A percentile compares a stretch with the other conserved stretches of the same genome.
Evolutionary conservation across 1,140 invertebrate genomes (phyloP).

Genomic region (Cotesia chilonis): DNA sequence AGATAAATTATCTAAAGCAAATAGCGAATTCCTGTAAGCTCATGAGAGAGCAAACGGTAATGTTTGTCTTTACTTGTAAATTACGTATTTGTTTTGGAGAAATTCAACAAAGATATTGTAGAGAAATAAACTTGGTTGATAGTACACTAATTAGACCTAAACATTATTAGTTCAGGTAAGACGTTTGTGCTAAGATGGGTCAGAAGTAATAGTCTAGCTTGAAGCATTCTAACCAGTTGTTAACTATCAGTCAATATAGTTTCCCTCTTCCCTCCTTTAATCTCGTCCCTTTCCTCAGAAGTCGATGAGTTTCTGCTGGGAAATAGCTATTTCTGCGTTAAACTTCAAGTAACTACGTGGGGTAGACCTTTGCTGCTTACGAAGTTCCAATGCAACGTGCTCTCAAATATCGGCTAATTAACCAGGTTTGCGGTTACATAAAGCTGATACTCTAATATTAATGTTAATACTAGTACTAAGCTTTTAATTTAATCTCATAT

Average conservation of each 20-base stretch:
- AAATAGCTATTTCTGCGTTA: constrained; percentile 50
- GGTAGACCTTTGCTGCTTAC: neutral
- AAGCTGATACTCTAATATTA: constrained; percentile 11
- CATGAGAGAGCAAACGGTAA: too few species aligned
- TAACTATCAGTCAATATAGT: constrained; percentile 32
- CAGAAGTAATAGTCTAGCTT: too few species aligned
- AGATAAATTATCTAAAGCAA: too few species aligned
- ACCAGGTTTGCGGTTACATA: constrained; percentile 47
- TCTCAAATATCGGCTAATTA: constrained; percentile 57
- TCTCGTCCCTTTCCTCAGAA: constrained; percentile 45
- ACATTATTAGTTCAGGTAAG: constrained; percentile 57
- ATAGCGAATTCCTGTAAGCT: too few species aligned
- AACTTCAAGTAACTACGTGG: constrained; percentile 31
- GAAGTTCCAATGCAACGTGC: constrained; percentile 17
- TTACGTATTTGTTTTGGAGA: too few species aligned
- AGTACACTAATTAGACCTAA: constrained; percentile 53
- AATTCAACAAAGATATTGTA: too few species aligned
- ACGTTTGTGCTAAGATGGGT: constrained; percentile 24
- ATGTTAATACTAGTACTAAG: neutral
- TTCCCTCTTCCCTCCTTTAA: too few species aligned
- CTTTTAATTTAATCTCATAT: neutral
- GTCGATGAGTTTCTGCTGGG: constrained; percentile 47
- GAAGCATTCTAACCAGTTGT: constrained; percentile 28
- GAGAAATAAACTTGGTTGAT: constrained; percentile 22
- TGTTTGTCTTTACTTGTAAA: too few species aligned